Conservation (phyloP, 2,113 vertebrate genomes). For the Guaruba guarouba region DNA sequence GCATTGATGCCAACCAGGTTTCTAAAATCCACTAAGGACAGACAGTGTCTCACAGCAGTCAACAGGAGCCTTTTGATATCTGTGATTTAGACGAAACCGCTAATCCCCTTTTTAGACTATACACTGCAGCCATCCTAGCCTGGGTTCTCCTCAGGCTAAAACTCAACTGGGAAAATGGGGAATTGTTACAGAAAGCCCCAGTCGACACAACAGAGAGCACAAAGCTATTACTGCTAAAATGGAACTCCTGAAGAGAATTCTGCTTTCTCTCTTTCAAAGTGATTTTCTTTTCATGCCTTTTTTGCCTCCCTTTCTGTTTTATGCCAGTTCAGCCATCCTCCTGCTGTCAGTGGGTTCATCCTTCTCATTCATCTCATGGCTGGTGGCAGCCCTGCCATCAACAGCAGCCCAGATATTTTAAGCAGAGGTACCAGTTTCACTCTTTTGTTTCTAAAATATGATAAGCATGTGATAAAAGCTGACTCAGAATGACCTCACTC, state of each 20-base stretch:
- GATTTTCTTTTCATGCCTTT: background rate
- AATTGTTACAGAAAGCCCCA: background rate
- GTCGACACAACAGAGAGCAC: background rate
- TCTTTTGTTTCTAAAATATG: background rate
- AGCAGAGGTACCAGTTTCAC: background rate
- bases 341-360: background rate
- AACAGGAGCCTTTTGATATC: background rate
- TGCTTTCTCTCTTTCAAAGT: background rate
- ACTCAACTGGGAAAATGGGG: background rate
- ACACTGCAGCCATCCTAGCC: background rate
- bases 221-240: background rate
- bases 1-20: background rate
- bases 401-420: background rate
- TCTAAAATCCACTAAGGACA: background rate
- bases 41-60: background rate
- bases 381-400: background rate
- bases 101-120: slow-evolving; percentile 12
- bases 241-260: background rate
- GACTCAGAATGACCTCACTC: background rate
- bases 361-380: background rate
- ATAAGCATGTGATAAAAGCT: background rate
- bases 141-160: background rate
- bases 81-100: background rate
- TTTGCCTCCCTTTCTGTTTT: background rate
- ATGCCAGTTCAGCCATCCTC: background rate